Percentiles rank a stretch among this genome's conserved stretches.
Conservation (phyloP, 2,113 vertebrate species). For the Oncorhynchus gorbuscha region DNA sequence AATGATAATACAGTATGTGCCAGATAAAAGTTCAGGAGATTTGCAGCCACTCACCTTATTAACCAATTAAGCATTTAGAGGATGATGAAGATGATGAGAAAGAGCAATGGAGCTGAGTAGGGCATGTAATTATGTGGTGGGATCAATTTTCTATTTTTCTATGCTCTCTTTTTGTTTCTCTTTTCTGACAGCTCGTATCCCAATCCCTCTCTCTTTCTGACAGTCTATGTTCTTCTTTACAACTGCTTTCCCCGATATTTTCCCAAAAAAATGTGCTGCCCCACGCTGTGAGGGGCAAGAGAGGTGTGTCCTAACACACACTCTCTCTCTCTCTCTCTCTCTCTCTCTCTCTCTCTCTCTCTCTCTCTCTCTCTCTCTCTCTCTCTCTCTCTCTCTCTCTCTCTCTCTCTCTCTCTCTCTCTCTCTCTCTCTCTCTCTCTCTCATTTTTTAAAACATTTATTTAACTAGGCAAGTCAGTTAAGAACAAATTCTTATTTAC, state of each 20-base stretch:
- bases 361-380: background rate
- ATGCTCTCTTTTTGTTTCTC: slow-evolving; percentile 11
- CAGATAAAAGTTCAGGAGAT: no score
- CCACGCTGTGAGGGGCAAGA: slow-evolving; percentile 20
- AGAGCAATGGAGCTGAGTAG: background rate
- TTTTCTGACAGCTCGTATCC: background rate
- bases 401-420: background rate
- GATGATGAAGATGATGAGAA: no score
- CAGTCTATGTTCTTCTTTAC: background rate
- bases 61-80: no score
- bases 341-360: background rate
- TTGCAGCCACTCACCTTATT: background rate
- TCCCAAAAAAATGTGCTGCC: slow-evolving; percentile 27
- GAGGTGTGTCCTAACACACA: slow-evolving; percentile 36
- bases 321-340: background rate
- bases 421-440: background rate
- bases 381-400: background rate
- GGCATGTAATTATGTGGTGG: background rate
- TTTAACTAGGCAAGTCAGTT: no score
- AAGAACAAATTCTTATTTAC: no score
- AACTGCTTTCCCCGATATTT: background rate
- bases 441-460: no score
- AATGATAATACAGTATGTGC: background rate
- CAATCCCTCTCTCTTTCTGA: background rate
- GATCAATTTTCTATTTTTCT: background rate